Conservation (phyloP, 2,113 vertebrate species). For the zebrafish (Danio rerio) region GRCz12tu NC_133194.1:29330001-29330500, state of each 20-base stretch:
- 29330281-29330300: slow-evolving; percentile 93
- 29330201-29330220: slow-evolving; percentile 80
- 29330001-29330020: slow-evolving; percentile 62
- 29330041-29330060: slow-evolving; percentile 89
- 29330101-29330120: slow-evolving; percentile 93
- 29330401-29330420: too few species aligned
- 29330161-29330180: neutral
- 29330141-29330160: neutral
- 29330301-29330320: neutral
- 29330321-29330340: too few species aligned
- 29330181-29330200: neutral
- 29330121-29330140: slow-evolving; percentile 82
- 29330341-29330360: too few species aligned
- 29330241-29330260: slow-evolving; percentile 96
- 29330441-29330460: too few species aligned
- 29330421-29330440: too few species aligned
- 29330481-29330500: too few species aligned
- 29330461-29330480: too few species aligned
- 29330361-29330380: too few species aligned
- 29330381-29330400: too few species aligned
- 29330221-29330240: slow-evolving; percentile 93
- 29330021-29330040: slow-evolving; percentile 95
- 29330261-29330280: slow-evolving; percentile 90
- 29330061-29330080: slow-evolving; percentile 92
- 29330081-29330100: slow-evolving; percentile 92